Percentiles rank a stretch among this genome's conserved stretches.
Conservation (phyloP, 2,797 vertebrate species). For the Phoxinus dragarum region DNA sequence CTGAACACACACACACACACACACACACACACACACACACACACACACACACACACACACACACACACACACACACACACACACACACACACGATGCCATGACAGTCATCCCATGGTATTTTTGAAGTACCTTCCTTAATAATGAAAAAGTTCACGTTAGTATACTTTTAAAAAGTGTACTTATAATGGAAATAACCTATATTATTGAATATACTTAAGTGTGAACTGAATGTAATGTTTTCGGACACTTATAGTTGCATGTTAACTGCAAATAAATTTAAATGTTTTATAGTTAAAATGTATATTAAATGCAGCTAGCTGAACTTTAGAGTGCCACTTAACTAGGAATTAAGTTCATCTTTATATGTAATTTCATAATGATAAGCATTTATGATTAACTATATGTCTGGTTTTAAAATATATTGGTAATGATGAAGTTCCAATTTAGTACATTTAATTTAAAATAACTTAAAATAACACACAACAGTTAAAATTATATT, state of each 20-base stretch:
- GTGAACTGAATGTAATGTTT: not conserved
- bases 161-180: not conserved
- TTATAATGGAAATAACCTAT: not conserved
- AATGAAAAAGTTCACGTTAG: not conserved
- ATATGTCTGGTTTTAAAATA: not conserved
- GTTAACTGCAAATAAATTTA: not conserved
- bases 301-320: not conserved
- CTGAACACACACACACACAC: too few species aligned
- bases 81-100: not conserved
- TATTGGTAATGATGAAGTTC: not conserved
- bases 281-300: not conserved
- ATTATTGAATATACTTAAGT: not conserved
- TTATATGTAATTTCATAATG: not conserved
- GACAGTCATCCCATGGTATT: not conserved
- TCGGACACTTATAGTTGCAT: not conserved
- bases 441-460: not conserved
- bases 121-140: not conserved
- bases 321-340: too few species aligned
- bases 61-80: too few species aligned
- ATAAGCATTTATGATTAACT: too few species aligned
- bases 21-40: not conserved
- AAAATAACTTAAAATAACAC: not conserved
- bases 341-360: not conserved
- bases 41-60: too few species aligned
- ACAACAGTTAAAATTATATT: too few species aligned